Evolutionary conservation across 2,888 invertebrate genomes (phyloP).

Genomic region (Tipula helvola): DNA sequence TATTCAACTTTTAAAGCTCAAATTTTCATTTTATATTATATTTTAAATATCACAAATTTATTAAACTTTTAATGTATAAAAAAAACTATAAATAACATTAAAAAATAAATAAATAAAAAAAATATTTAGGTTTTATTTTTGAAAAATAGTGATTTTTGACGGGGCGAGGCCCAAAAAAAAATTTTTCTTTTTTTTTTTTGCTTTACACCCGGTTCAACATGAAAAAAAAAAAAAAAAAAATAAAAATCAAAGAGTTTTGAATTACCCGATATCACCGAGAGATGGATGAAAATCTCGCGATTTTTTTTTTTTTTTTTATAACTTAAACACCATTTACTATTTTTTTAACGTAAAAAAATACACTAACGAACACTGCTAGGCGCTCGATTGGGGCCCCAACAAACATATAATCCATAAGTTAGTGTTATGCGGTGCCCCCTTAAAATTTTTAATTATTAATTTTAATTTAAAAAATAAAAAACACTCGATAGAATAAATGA

Average conservation of each 20-base stretch:
- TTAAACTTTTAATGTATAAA: conserved; percentile 4
- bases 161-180: conserved; percentile 30
- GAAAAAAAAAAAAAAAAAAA: not conserved
- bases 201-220: conserved; percentile 11
- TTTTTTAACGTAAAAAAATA: not conserved
- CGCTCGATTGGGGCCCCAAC: conserved; percentile 23
- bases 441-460: conserved; percentile 14
- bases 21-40: conserved; percentile 7
- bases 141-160: conserved; percentile 22
- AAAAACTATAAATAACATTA: not conserved
- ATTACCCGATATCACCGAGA: not conserved
- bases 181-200: conserved; percentile 14
- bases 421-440: conserved; percentile 23
- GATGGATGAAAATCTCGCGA: conserved; percentile 4
- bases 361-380: conserved; percentile 10
- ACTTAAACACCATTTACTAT: not conserved
- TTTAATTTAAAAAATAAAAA: conserved; percentile 20
- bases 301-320: not conserved
- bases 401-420: conserved; percentile 22
- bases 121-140: not conserved
- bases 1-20: not conserved
- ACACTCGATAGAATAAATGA: conserved; percentile 21
- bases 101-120: not conserved
- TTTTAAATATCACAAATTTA: not conserved
- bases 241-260: not conserved